Percentiles rank a stretch among this genome's conserved stretches.
These are phyloP conservation scores for Drosophila albomicans DNA, from an alignment of 1,140 invertebrate species.

Conservation along the genomic window DNA sequence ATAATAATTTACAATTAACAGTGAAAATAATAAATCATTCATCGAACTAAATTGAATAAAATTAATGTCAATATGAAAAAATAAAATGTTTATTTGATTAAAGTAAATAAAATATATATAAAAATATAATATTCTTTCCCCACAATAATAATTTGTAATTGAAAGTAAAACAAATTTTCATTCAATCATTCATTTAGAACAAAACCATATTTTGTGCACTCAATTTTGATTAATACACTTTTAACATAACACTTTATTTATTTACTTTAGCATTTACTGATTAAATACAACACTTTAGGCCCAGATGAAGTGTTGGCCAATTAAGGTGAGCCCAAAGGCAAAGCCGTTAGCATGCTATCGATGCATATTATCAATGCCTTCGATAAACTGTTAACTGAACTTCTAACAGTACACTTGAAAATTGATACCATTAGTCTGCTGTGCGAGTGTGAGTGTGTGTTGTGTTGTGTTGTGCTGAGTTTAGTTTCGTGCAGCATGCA, in stretches of 20 bases:
- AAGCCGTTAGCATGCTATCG: conserved; percentile 62
- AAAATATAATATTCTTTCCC: no score
- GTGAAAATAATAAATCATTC: no score
- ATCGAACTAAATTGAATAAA: no score
- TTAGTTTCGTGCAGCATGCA: conserved; percentile 74
- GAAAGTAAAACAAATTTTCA: no score
- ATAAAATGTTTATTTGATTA: no score
- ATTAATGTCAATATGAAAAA: no score
- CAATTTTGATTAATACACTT: neutral
- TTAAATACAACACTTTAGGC: neutral
- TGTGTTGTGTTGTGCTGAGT: neutral
- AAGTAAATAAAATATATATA: no score
- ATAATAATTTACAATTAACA: no score
- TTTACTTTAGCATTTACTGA: neutral
- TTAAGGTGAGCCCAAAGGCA: conserved; percentile 23
- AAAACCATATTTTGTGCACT: neutral
- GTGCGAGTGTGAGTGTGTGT: neutral
- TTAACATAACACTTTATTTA: neutral
- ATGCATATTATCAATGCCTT: conserved; percentile 68
- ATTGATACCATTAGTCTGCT: conserved; percentile 71
- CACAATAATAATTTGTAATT: no score
- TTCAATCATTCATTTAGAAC: no score
- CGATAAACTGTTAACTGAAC: conserved; percentile 72
- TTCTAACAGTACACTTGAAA: conserved; percentile 64
- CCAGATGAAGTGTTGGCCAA: conserved; percentile 28